Conservation (phyloP, 2,888 invertebrate species). For the Catocala fraxini region DNA sequence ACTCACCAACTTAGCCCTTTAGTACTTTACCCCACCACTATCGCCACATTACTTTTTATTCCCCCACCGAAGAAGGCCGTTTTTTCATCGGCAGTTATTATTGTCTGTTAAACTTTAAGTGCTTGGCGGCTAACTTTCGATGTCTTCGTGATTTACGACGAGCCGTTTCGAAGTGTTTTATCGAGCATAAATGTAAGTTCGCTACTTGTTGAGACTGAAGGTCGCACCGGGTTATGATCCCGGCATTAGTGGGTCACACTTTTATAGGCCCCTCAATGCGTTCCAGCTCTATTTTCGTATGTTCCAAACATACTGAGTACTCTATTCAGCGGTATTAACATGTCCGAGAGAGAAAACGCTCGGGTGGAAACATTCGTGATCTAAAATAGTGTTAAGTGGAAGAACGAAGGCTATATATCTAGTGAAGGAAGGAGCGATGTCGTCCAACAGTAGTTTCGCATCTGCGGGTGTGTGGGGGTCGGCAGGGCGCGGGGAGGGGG, state of each 20-base stretch:
- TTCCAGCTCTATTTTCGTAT: conserved; percentile 53
- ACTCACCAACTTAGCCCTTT: conserved; percentile 84
- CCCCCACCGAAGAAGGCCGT: conserved; percentile 70
- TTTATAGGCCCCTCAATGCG: conserved; percentile 59
- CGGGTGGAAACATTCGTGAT: conserved; percentile 40
- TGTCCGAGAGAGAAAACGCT: conserved; percentile 35
- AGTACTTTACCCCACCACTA: conserved; percentile 66
- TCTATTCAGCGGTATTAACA: conserved; percentile 35
- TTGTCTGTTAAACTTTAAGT: conserved; percentile 87
- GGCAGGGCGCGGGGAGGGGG: conserved; percentile 87
- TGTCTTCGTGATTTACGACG: conserved; percentile 84
- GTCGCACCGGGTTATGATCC: conserved; percentile 68
- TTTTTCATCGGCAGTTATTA: conserved; percentile 85
- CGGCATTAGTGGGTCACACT: conserved; percentile 77
- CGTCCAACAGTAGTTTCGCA: conserved; percentile 82
- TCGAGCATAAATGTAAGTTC: conserved; percentile 86
- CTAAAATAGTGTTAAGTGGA: conserved; percentile 70
- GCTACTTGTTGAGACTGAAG: conserved; percentile 85
- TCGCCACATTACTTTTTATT: conserved; percentile 84
- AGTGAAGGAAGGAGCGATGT: conserved; percentile 74
- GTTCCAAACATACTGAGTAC: conserved; percentile 48
- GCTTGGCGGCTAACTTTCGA: conserved; percentile 85
- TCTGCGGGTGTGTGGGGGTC: conserved; percentile 82
- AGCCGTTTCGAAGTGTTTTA: conserved; percentile 85
- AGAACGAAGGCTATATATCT: conserved; percentile 72